Conservation (phyloP, 2,113 vertebrate genomes). For the Poeciliopsis retropinna region DNA sequence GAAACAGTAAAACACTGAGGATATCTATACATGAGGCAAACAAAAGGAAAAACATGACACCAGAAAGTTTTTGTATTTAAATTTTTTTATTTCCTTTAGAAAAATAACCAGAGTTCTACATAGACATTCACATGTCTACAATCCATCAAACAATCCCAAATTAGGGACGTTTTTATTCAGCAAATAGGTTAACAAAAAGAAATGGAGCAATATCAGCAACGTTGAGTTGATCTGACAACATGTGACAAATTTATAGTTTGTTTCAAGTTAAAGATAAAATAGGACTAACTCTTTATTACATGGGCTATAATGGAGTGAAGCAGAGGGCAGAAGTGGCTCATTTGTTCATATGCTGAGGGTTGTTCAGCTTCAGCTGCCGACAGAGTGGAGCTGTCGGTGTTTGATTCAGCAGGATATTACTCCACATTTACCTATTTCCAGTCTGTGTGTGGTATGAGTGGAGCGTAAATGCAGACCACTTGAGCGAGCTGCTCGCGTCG, state of each 20-base stretch:
- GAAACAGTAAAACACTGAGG: constrained; percentile 29
- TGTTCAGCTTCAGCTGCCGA: background rate
- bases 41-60: constrained; percentile 11
- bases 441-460: background rate
- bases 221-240: too few species aligned
- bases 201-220: too few species aligned
- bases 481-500: constrained; percentile 3
- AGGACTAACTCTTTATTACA: too few species aligned
- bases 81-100: background rate
- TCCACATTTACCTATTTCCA: constrained; percentile 18
- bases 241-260: too few species aligned
- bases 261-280: too few species aligned
- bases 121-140: background rate
- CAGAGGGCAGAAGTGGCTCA: background rate
- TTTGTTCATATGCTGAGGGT: background rate
- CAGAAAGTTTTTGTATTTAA: background rate
- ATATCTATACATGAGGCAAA: background rate
- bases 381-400: background rate
- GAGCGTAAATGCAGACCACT: constrained; percentile 33
- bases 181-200: too few species aligned
- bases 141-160: background rate
- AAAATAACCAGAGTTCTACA: background rate
- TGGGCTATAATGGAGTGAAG: background rate
- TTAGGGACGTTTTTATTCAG: too few species aligned
- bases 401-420: constrained; percentile 2